Percentiles rank a stretch among this genome's conserved stretches.
Evolutionary conservation across 1,140 invertebrate genomes (phyloP).

Genomic region (Drusus annulatus): DNA sequence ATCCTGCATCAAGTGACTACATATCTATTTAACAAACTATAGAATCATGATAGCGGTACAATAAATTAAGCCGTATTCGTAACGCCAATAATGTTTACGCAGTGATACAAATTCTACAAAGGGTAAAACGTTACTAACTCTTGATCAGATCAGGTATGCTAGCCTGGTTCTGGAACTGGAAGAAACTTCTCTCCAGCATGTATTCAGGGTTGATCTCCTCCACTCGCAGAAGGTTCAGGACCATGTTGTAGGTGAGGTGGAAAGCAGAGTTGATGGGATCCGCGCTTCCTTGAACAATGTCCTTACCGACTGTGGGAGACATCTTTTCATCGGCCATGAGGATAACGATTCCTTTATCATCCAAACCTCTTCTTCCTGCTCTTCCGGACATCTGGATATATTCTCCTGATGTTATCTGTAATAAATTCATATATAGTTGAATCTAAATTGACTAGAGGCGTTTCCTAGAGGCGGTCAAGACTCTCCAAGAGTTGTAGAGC

Average conservation of each 20-base stretch:
- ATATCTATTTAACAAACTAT: too few species aligned
- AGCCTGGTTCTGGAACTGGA: constrained; percentile 99
- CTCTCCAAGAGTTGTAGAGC: too few species aligned
- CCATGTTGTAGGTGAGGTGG: constrained; percentile 99
- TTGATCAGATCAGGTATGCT: constrained; percentile 91
- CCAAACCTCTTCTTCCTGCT: constrained; percentile 96
- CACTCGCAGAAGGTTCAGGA: constrained; percentile 95
- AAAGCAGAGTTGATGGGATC: constrained; percentile 99
- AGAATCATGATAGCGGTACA: too few species aligned
- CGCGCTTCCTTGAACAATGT: constrained; percentile 92
- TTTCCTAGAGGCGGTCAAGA: too few species aligned
- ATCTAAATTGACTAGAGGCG: not conserved
- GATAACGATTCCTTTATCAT: constrained; percentile 99
- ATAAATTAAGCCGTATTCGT: too few species aligned
- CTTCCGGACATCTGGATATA: constrained; percentile 99
- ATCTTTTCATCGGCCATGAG: constrained; percentile 99
- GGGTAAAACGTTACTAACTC: constrained; percentile 71
- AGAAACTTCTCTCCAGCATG: constrained; percentile 98
- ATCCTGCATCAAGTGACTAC: too few species aligned
- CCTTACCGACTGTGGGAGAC: constrained; percentile 85
- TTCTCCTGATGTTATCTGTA: constrained; percentile 93
- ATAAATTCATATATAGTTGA: not conserved
- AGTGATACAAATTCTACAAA: too few species aligned
- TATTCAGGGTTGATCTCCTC: constrained; percentile 99
- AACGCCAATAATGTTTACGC: too few species aligned